Conservation (phyloP, 2,888 invertebrate genomes). For the Drosophila ochracea region DNA sequence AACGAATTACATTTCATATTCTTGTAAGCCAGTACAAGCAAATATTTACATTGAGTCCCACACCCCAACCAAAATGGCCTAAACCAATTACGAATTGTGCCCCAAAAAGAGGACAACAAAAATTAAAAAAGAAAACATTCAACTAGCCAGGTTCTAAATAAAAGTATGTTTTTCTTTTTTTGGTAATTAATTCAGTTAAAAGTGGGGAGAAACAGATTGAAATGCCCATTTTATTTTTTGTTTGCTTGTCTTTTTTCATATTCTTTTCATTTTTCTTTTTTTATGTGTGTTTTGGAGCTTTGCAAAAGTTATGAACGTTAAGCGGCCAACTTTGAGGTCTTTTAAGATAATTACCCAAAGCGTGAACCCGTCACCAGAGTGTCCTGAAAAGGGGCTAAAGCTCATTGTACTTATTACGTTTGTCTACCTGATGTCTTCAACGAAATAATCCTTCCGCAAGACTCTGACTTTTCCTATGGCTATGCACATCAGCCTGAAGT, state of each 20-base stretch:
- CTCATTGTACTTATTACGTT: background rate
- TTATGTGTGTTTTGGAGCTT: background rate
- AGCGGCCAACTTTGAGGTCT: constrained; percentile 32
- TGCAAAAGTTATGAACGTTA: constrained; percentile 27
- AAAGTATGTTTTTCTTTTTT: constrained; percentile 37
- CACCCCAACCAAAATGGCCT: constrained; percentile 36
- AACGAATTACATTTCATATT: constrained; percentile 37
- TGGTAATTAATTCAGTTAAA: constrained; percentile 62
- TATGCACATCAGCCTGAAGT: constrained; percentile 38
- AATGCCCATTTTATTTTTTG: constrained; percentile 21
- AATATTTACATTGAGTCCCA: constrained; percentile 27
- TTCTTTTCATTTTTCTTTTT: background rate
- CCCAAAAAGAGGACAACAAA: background rate
- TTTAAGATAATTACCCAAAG: constrained; percentile 44
- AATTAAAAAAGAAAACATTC: constrained; percentile 27
- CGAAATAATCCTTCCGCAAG: background rate
- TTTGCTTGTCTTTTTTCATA: constrained; percentile 3
- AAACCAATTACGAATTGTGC: constrained; percentile 56
- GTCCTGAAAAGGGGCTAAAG: background rate
- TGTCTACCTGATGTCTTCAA: background rate
- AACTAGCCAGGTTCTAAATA: constrained; percentile 46
- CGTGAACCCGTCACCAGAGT: constrained; percentile 19
- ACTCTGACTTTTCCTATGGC: background rate
- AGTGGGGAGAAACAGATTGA: constrained; percentile 47
- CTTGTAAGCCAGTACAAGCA: constrained; percentile 22